phyloP scores from a whole-genome alignment of 2,888 invertebrate species.

The Ophion ventricosus region DNA sequence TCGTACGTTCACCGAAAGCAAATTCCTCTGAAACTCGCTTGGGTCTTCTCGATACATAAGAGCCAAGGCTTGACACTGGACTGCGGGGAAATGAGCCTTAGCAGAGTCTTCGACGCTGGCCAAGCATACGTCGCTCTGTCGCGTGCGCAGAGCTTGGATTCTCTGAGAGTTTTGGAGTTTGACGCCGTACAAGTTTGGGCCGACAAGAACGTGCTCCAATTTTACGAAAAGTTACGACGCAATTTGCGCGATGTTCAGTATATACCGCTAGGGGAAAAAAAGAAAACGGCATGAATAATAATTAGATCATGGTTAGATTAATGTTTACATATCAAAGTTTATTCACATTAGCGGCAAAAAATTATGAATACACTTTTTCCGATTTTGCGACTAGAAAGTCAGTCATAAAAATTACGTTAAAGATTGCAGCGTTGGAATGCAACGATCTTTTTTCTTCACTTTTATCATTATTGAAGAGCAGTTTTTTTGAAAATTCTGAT shows the following conservation, averaged over 20 bases:
- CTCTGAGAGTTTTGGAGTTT: slow-evolving; percentile 94
- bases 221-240: slow-evolving; percentile 89
- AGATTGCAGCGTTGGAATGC: too few species aligned
- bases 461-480: too few species aligned
- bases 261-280: slow-evolving; percentile 85
- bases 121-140: slow-evolving; percentile 98
- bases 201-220: slow-evolving; percentile 92
- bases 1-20: slow-evolving; percentile 86
- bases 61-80: slow-evolving; percentile 97
- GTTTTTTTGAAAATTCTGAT: too few species aligned
- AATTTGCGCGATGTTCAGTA: slow-evolving; percentile 87
- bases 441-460: too few species aligned
- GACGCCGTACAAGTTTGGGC: slow-evolving; percentile 94
- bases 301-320: neutral
- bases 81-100: slow-evolving; percentile 96
- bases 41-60: slow-evolving; percentile 99
- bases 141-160: slow-evolving; percentile 93
- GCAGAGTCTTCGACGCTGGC: slow-evolving; percentile 96
- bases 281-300: slow-evolving; percentile 54
- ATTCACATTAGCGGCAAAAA: neutral
- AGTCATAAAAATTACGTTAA: too few species aligned
- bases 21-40: slow-evolving; percentile 95
- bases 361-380: neutral
- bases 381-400: neutral
- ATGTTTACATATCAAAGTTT: neutral